Conservation (phyloP, 2,888 invertebrate genomes). For the Drosophila maculinotata region DNA sequence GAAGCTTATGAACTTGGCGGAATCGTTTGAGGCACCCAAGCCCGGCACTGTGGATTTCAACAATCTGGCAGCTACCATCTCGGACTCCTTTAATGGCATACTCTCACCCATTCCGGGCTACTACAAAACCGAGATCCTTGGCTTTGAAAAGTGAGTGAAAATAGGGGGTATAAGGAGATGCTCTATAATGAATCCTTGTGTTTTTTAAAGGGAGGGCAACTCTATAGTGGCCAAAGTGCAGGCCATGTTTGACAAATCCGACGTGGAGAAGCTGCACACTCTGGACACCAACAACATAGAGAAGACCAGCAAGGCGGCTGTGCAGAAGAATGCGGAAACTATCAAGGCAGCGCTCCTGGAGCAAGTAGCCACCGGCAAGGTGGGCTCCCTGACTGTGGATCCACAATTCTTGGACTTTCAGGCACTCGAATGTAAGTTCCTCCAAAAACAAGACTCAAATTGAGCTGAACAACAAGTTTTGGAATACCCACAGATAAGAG, state of each 20-base stretch:
- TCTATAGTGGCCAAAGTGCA: conserved; percentile 92
- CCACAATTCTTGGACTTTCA: conserved; percentile 92
- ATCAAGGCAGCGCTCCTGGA: conserved; percentile 88
- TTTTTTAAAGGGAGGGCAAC: conserved; percentile 86
- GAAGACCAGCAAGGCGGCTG: conserved; percentile 56
- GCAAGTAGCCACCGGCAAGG: conserved; percentile 89
- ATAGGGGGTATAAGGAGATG: too few species aligned
- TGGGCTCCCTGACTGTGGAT: conserved; percentile 93
- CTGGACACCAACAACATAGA: conserved; percentile 78
- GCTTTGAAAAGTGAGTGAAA: conserved; percentile 90
- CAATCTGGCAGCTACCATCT: conserved; percentile 88
- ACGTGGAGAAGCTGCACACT: conserved; percentile 87
- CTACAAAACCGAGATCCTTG: conserved; percentile 89
- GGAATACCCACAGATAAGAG: conserved; percentile 65
- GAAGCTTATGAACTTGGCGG: conserved; percentile 91
- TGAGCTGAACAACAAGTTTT: background rate
- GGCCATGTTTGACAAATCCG: conserved; percentile 90
- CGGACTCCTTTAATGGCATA: conserved; percentile 88
- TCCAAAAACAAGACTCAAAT: background rate
- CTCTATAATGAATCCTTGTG: background rate
- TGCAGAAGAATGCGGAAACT: conserved; percentile 74
- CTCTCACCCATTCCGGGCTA: conserved; percentile 90
- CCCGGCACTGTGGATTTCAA: conserved; percentile 90
- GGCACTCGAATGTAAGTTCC: conserved; percentile 89
- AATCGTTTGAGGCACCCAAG: conserved; percentile 91